Evolutionary conservation across 2,888 invertebrate species (phyloP), one percentile per base, ranked within the genome.

Genomic region (Ormyrus pomaceus): DNA sequence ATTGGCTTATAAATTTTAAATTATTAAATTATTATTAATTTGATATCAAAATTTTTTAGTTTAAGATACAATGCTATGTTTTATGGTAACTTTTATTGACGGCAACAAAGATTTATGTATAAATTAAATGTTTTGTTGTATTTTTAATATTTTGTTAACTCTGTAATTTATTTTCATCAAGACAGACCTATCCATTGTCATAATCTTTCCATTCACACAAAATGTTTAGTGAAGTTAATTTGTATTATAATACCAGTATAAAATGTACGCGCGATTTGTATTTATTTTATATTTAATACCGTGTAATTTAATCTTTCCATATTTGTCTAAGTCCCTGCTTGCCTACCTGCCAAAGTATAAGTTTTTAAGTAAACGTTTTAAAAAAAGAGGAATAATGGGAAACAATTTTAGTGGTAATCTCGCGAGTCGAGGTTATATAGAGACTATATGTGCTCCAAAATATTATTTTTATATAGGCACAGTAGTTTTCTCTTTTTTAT

Each of bases 291-390:
- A 87, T 87, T 86, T 84, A 87, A 86, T 86, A 84, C 86, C 86
- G 85, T 86, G 85, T 86, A 86, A 86, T 77, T 86, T 85, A 84
- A 85, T 84, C 84, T 72, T 75, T 70, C 34, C 19, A 66, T 80
- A 46, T 53, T 55, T 85, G 85, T 85, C 2, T 71, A 86, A 86
- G 77, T 59, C 13, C 62, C 56, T 65, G 81, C 76, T 79, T 85
- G 83, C 81, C 84, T 84, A 83, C 82, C 83, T 84, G 92, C 93
- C 64, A 94, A 94, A 79, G 75, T 79, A 46, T 78, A 76, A 72
- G 93, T 95, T 95, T 34, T 77, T 65, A 77, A 77, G 72, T 72
- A 46, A 13, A 53, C 13, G 59, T 59, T 34, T 65, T 66, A 65
- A 77, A 34, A 61, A 19, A 46, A 55, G 13, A 10, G n/a, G 11